Evolutionary conservation across 2,888 invertebrate genomes (phyloP), one percentile per base, ranked within the genome.

Genomic region (Smittia aterrima): DNA sequence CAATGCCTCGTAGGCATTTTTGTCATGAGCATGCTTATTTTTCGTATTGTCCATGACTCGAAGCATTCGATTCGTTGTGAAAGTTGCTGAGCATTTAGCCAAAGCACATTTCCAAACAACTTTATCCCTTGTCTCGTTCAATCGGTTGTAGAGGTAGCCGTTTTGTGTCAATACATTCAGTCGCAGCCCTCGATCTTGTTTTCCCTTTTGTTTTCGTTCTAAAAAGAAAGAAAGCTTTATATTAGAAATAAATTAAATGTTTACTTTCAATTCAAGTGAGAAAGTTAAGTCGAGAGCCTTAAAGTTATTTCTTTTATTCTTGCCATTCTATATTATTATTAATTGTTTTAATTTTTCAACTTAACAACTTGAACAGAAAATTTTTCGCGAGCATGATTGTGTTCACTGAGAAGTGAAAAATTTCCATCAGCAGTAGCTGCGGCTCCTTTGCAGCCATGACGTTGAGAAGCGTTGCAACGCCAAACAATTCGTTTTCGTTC

Each of bases 61-160:
- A 1, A 72, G 54, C 62, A 62, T 72, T 16, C 32, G 18, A 9
- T 72, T 62, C 11, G 72, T 62, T 1, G 38, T 20, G 18, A 72
- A 32, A 22, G 11, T 38, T 0, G 72, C 72, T 16, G 58, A 6
- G 16, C 72, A 72, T 24, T 38, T 72, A 1, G 20, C 16, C 13
- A 72, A 32, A 9, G 72, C 72, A 24, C 72, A 72, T 32, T 72
- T 72, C 72, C 72, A 72, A 9, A 62, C 16, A 7, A 72, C 58
- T 9, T 41, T 47, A 7, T 62, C 40, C 4, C 3, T 1, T 20
- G 24, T 4, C 0, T 72, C 62, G 20, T 20, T 72, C 16, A 62
- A 4, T 1, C 62, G 58, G 32, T 58, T 72, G 13, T 62, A 72
- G 22, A 72, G 18, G n/a, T 27, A 72, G 0, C 72, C 72, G 13